Evolutionary conservation across 2,113 vertebrate species (phyloP).

Genomic region (Taxidea taxus): DNA sequence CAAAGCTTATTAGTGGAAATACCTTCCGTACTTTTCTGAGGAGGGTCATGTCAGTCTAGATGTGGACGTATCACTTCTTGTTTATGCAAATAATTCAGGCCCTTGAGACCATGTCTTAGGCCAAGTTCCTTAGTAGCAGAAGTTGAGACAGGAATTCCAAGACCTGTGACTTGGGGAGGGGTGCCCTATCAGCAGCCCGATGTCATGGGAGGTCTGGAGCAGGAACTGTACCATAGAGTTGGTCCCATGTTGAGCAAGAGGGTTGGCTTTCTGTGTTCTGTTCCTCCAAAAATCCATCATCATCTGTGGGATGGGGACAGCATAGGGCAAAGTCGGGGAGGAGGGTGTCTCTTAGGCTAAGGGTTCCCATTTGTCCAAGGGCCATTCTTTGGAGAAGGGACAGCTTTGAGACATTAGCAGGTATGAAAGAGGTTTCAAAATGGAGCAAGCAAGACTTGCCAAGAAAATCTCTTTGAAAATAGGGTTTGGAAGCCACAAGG

Average conservation of each 20-base stretch:
- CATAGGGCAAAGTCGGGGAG: too few species aligned
- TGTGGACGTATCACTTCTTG: neutral
- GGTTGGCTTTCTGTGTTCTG: neutral
- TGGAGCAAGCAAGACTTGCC: neutral
- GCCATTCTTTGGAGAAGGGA: neutral
- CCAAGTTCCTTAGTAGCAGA: neutral
- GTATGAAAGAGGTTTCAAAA: neutral
- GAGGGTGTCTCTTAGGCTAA: neutral
- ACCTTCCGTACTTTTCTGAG: neutral
- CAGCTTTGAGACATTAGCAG: neutral
- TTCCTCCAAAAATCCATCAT: neutral
- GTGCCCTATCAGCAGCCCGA: neutral
- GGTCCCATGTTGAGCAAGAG: neutral
- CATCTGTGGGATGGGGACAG: too few species aligned
- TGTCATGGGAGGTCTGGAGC: neutral
- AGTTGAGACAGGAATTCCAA: neutral
- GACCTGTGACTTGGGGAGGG: fast-evolving
- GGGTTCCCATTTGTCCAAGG: neutral
- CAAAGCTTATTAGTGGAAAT: neutral
- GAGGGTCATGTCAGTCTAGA: neutral
- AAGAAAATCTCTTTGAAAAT: neutral
- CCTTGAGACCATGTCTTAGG: neutral
- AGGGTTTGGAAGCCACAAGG: neutral
- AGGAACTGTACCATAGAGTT: too few species aligned
- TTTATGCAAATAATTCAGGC: neutral